phyloP scores from a whole-genome alignment of 1,140 invertebrate genomes.

The Schlechtendalia chinensis region DNA sequence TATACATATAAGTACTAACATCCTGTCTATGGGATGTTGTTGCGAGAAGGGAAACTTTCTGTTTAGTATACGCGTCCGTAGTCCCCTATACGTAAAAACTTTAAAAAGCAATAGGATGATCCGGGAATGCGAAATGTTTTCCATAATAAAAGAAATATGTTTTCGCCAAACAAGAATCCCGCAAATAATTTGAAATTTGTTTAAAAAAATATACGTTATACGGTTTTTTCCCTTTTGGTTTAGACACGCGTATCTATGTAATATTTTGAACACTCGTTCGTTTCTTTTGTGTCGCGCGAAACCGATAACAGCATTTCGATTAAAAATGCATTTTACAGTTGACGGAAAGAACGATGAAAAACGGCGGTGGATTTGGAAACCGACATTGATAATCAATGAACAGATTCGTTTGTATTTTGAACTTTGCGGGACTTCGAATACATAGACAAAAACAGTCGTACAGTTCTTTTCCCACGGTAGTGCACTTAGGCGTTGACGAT shows the following conservation, averaged over 20 bases:
- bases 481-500: background rate
- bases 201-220: no score
- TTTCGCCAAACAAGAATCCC: no score
- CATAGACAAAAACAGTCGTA: background rate
- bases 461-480: background rate
- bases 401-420: background rate
- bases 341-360: no score
- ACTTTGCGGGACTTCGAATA: background rate
- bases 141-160: background rate
- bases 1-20: background rate
- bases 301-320: no score
- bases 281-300: no score
- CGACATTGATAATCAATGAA: background rate
- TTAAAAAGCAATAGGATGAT: background rate
- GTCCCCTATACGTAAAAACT: background rate
- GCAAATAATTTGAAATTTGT: no score
- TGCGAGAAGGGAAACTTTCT: slow-evolving; percentile 4
- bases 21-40: background rate
- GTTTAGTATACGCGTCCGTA: background rate
- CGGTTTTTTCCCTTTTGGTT: no score
- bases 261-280: no score
- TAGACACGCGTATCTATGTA: no score
- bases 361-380: background rate
- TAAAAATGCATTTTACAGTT: no score
- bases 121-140: background rate